These are phyloP conservation scores for Scarus forsteni DNA, from an alignment of 2,797 vertebrate genomes.

Conservation along the genomic window DNA sequence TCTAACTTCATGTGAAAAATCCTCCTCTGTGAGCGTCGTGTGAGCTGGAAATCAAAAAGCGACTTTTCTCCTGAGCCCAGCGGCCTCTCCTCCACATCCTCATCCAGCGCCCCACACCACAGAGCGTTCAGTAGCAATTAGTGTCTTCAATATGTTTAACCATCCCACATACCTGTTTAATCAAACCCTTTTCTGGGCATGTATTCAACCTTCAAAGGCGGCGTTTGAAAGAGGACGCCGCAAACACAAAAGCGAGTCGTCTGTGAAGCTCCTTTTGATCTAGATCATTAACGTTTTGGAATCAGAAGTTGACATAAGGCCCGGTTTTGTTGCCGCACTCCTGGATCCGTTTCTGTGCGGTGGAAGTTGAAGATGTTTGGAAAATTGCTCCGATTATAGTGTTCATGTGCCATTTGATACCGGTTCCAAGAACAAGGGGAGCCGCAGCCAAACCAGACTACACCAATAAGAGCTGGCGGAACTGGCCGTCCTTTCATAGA, in stretches of 20 bases:
- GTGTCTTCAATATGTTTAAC: slow-evolving; percentile 74
- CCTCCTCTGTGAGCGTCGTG: slow-evolving; percentile 65
- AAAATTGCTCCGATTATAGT: slow-evolving; percentile 89
- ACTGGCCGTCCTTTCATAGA: slow-evolving; percentile 90
- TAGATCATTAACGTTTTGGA: slow-evolving; percentile 86
- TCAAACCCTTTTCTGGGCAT: slow-evolving; percentile 76
- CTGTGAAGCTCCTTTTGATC: slow-evolving; percentile 83
- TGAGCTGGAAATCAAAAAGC: slow-evolving; percentile 37
- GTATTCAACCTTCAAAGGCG: slow-evolving; percentile 74
- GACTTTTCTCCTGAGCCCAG: slow-evolving; percentile 49
- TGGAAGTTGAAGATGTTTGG: slow-evolving; percentile 86
- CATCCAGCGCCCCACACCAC: slow-evolving; percentile 68
- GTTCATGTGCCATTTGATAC: slow-evolving; percentile 89
- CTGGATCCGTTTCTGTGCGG: slow-evolving; percentile 83
- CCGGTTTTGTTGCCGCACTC: slow-evolving; percentile 77
- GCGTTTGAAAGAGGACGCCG: slow-evolving; percentile 58
- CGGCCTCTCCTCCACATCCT: slow-evolving; percentile 66
- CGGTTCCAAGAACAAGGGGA: slow-evolving; percentile 90
- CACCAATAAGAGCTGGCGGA: slow-evolving; percentile 90
- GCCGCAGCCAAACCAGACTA: slow-evolving; percentile 89
- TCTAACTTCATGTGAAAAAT: slow-evolving; percentile 64
- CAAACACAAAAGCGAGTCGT: slow-evolving; percentile 71
- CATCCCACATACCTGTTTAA: slow-evolving; percentile 81
- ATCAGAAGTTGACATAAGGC: slow-evolving; percentile 81
- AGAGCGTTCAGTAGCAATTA: slow-evolving; percentile 74